These are phyloP conservation scores for Xenopus laevis DNA, from an alignment of 2,113 vertebrate species.

Conservation along the genomic window DNA sequence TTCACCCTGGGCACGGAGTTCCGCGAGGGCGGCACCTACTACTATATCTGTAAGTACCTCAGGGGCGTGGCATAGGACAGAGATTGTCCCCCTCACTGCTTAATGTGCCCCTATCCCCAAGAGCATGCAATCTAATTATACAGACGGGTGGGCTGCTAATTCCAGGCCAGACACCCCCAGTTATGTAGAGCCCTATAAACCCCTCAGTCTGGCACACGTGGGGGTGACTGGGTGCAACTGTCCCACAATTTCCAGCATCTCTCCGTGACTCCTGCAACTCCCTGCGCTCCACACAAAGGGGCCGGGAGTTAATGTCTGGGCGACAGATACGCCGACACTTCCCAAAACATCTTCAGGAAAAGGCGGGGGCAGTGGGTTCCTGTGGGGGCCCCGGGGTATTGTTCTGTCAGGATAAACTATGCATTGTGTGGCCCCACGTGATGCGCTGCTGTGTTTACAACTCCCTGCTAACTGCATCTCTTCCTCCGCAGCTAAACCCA, in stretches of 20 bases:
- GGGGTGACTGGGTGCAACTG: slow-evolving; percentile 39
- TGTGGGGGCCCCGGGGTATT: neutral
- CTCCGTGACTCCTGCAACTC: no score
- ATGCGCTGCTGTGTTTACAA: neutral
- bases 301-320: no score
- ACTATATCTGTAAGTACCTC: slow-evolving; percentile 90
- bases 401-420: slow-evolving; percentile 7
- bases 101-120: no score
- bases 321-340: neutral
- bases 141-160: no score
- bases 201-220: no score
- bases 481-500: slow-evolving; percentile 75
- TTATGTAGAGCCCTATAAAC: slow-evolving; percentile 52
- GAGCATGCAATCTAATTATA: no score
- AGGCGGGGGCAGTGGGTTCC: slow-evolving; percentile 7
- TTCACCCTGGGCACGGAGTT: slow-evolving; percentile 93
- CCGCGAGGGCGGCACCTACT: slow-evolving; percentile 85
- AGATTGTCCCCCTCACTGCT: no score
- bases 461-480: slow-evolving; percentile 3
- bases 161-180: no score
- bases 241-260: no score
- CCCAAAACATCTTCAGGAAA: slow-evolving; percentile 28
- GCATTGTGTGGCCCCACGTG: neutral
- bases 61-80: no score
- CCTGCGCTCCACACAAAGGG: no score